Percentiles rank a stretch among this genome's conserved stretches.
Evolutionary conservation across 2,113 vertebrate genomes (phyloP).

Genomic region (Numida meleagris): DNA sequence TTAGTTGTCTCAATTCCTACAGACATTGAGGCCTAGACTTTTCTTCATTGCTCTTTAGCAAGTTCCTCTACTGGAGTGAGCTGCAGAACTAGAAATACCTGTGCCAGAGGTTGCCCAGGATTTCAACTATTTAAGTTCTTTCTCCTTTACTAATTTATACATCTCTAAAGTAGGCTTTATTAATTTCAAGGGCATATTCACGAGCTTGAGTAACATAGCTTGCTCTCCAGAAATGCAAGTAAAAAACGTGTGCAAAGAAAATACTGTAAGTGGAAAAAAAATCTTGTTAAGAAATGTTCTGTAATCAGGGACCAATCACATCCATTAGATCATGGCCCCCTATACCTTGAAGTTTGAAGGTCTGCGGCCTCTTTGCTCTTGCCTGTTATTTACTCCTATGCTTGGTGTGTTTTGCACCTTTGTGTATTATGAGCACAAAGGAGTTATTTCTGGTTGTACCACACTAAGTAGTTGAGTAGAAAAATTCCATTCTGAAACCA

Average conservation of each 20-base stretch:
- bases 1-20: not conserved
- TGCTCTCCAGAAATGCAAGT: not conserved
- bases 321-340: not conserved
- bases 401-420: not conserved
- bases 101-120: not conserved
- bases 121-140: not conserved
- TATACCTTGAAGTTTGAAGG: not conserved
- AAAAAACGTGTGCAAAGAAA: fast-evolving
- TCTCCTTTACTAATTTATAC: not conserved
- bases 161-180: not conserved
- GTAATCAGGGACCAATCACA: not conserved
- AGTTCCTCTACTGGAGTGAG: not conserved
- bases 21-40: not conserved
- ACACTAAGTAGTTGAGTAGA: not conserved
- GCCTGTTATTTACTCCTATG: not conserved
- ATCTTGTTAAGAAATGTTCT: not conserved
- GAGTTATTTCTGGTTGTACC: not conserved
- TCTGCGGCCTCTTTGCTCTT: not conserved
- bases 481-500: conserved; percentile 33
- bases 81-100: not conserved
- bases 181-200: not conserved
- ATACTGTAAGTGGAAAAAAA: not conserved
- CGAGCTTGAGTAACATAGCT: not conserved
- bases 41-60: not conserved
- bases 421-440: not conserved